These are phyloP conservation scores for Rhinolophus sinicus DNA, from an alignment of 2,113 vertebrate species.

Conservation along the genomic window DNA sequence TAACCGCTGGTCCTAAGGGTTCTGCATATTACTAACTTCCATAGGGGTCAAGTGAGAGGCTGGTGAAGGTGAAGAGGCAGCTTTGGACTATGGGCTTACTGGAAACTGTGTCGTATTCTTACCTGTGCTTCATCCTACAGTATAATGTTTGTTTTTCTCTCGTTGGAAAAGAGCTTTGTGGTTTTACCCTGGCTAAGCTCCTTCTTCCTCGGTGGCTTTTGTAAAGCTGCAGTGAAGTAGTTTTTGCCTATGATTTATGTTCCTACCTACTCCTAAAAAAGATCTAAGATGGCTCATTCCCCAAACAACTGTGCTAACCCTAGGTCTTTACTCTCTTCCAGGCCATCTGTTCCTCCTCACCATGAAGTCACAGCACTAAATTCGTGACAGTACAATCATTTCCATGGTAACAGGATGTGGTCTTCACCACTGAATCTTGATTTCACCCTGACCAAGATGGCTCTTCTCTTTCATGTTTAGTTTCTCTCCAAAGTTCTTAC, in stretches of 20 bases:
- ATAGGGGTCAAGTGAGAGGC: not conserved
- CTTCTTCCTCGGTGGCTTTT: not conserved
- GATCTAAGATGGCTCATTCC: not conserved
- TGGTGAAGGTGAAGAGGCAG: not conserved
- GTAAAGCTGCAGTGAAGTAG: not conserved
- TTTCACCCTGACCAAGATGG: constrained; percentile 56
- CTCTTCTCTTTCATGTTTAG: constrained; percentile 7
- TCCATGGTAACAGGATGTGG: constrained; percentile 71
- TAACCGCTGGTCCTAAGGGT: not conserved
- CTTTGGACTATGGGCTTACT: not conserved
- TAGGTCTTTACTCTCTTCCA: constrained; percentile 42
- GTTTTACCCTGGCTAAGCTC: not conserved
- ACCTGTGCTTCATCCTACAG: not conserved
- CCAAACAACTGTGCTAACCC: constrained; percentile 40
- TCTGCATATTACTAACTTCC: not conserved
- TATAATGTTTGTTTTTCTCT: not conserved
- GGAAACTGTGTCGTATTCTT: not conserved
- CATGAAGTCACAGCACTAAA: constrained; percentile 66
- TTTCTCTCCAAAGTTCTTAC: constrained; percentile 43
- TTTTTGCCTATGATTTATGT: constrained; percentile 44
- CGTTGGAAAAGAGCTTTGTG: constrained; percentile 1
- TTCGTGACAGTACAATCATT: constrained; percentile 69
- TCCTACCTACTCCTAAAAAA: not conserved
- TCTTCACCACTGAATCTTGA: constrained; percentile 50
- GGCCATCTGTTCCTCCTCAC: constrained; percentile 62